phyloP scores from a whole-genome alignment of 2,888 invertebrate genomes.

The Charanyca ferruginea region DNA sequence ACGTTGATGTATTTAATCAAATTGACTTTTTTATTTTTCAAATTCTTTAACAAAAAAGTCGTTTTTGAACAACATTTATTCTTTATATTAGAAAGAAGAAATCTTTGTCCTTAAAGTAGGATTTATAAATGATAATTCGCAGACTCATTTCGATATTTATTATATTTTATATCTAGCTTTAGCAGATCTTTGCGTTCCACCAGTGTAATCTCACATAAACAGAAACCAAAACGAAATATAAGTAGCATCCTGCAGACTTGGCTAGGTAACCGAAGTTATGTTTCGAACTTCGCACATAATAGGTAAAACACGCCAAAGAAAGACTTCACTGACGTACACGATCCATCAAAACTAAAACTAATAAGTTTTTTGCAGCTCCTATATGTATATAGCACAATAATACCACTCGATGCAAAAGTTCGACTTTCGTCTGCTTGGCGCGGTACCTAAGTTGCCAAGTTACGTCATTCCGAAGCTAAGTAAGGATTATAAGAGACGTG shows the following conservation, averaged over 20 bases:
- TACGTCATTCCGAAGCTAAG: slow-evolving; percentile 52
- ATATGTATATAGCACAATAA: slow-evolving; percentile 38
- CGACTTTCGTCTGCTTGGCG: slow-evolving; percentile 44
- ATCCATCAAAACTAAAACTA: slow-evolving; percentile 23
- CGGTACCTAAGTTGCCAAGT: slow-evolving; percentile 41
- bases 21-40: background rate
- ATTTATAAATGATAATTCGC: no score
- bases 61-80: background rate
- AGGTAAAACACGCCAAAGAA: background rate
- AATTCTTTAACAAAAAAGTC: background rate
- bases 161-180: no score
- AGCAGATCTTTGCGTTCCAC: no score
- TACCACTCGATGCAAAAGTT: slow-evolving; percentile 41
- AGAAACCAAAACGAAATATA: background rate
- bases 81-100: background rate
- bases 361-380: slow-evolving; percentile 25
- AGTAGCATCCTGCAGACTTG: background rate
- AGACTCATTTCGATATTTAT: no score
- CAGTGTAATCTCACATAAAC: no score
- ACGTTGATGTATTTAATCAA: background rate
- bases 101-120: no score
- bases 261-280: no score
- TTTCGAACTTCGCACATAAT: background rate
- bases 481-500: slow-evolving; percentile 54
- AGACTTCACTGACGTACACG: background rate